A percentile compares a stretch with the other conserved stretches of the same genome.
These are phyloP conservation scores for Bubalus kerabau DNA, from an alignment of 2,113 vertebrate species.

Conservation along the genomic window DNA sequence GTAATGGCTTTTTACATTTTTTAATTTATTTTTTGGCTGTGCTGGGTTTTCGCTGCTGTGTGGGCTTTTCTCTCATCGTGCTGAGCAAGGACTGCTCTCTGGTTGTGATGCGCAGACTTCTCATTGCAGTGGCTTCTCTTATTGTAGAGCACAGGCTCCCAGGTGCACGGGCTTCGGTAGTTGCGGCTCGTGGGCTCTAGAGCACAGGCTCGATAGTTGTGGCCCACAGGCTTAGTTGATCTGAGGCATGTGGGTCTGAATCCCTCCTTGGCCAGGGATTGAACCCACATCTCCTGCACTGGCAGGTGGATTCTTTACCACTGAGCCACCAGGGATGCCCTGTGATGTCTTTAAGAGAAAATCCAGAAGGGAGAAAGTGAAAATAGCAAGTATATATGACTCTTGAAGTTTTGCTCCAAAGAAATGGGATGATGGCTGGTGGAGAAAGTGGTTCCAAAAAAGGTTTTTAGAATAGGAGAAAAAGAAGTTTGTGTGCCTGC, in stretches of 20 bases:
- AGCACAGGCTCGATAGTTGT: neutral
- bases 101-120: neutral
- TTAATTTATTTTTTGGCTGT: neutral
- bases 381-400: neutral
- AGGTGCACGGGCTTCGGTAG: neutral
- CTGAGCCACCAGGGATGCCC: neutral
- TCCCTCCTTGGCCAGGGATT: neutral
- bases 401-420: neutral
- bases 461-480: neutral
- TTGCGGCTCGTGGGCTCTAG: neutral
- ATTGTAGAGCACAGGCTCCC: neutral
- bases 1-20: neutral
- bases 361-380: neutral
- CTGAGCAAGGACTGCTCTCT: neutral
- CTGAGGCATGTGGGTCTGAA: neutral
- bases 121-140: neutral
- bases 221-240: neutral
- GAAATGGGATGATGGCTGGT: neutral
- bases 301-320: neutral
- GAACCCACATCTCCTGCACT: neutral
- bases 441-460: neutral
- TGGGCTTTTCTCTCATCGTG: neutral
- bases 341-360: neutral
- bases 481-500: neutral
- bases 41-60: neutral